Conservation (phyloP, 2,888 invertebrate genomes). For the Capitulum mitella region DNA sequence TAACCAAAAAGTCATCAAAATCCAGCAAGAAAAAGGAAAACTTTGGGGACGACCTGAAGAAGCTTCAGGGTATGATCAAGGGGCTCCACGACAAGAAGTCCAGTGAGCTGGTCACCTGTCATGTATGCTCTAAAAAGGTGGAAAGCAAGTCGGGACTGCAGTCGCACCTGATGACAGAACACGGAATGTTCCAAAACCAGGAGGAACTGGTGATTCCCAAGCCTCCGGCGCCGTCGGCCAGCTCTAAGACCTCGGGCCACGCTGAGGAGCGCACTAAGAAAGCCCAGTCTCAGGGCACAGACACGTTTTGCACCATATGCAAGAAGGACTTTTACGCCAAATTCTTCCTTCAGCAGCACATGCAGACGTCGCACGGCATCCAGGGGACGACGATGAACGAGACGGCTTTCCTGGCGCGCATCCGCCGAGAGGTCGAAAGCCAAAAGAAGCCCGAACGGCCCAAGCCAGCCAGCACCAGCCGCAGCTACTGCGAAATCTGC, state of each 20-base stretch:
- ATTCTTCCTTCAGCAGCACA: slow-evolving; percentile 60
- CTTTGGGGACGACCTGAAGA: slow-evolving; percentile 76
- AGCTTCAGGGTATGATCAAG: slow-evolving; percentile 81
- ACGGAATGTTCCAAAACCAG: slow-evolving; percentile 49
- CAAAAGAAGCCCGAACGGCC: slow-evolving; percentile 32
- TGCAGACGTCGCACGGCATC: slow-evolving; percentile 58
- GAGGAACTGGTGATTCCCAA: slow-evolving; percentile 37
- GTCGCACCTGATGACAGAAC: slow-evolving; percentile 60
- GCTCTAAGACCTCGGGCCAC: not conserved
- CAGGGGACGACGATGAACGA: slow-evolving; percentile 37
- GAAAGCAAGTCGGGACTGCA: slow-evolving; percentile 64
- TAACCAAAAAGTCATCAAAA: not conserved
- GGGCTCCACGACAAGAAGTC: slow-evolving; percentile 62
- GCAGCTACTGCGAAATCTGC: slow-evolving; percentile 91
- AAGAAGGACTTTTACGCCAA: slow-evolving; percentile 55
- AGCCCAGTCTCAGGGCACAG: slow-evolving; percentile 26
- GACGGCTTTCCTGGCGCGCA: slow-evolving; percentile 33
- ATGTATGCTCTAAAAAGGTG: slow-evolving; percentile 61
- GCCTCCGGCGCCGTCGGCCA: not conserved
- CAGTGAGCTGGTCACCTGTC: slow-evolving; percentile 47
- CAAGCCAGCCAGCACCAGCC: slow-evolving; percentile 39
- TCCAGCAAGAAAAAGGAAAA: slow-evolving; percentile 34
- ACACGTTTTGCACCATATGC: slow-evolving; percentile 50
- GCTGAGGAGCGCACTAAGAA: not conserved
- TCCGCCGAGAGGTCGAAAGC: slow-evolving; percentile 34